Evolutionary conservation across 2,113 vertebrate species (phyloP), one percentile per base, ranked within the genome.

Genomic region (Prinia subflava): DNA sequence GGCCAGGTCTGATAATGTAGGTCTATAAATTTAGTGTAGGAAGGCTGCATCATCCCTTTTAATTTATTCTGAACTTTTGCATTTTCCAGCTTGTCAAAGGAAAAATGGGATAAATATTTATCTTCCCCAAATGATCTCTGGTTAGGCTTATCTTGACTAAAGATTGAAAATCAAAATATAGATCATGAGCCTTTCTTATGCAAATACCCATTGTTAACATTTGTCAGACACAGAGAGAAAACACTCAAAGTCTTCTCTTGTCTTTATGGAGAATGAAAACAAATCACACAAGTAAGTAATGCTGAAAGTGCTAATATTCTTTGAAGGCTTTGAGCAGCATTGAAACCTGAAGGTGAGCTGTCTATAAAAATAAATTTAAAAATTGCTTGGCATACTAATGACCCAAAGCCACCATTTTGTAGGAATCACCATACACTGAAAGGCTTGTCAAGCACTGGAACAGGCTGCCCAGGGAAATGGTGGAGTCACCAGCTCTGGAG

Each of bases 171-270:
- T 87, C 64, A 87, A 96, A 96, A 96, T 86, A 92, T 93, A 94
- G 97, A 82, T 97, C 83, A 96, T 44, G 85, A 95, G 83, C 69
- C 73, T 95, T 97, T 97, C 62, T 82, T 97, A 94, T 89, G 96
- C 83, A 97, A 96, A 95, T 93, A 67, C 18, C 37, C 67, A 86
- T 83, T 91, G 77, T 80, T 87, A 95, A 96, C 83, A 73, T 93
- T 96, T 98, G 83, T 95, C 91, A 96, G 87, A 88, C 79, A 80
- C 37, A 87, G 95, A 93, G 62, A 59, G 80, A 95, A 97, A 89
- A 89, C 85, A 95, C 55, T 89, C 88, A 55, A 89, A 92, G 71
- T 83, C 79, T 71, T 95, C 73, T 88, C 64, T 97, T 20, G 49
- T 96, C 89, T 94, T 84, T 56, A 88, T 55, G 59, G 87, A 94